Base-by-base conservation (phyloP, 2,797 vertebrate genomes). In the Cottoperca gobio region DNA sequence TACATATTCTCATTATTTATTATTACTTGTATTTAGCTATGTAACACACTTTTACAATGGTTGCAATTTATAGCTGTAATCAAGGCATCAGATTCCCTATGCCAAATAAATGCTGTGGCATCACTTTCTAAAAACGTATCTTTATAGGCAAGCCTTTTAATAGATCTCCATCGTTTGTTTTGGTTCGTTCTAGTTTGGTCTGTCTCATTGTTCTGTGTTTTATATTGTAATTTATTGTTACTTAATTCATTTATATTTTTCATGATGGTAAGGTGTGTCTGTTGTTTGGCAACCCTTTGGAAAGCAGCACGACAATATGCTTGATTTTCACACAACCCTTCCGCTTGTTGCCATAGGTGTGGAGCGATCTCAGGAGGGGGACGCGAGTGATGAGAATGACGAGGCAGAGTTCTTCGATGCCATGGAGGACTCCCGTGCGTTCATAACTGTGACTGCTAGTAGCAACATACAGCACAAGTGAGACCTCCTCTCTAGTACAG, bases 321-420 rank as follows among this genome's bases (percentile, higher is more conserved):
- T 35, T 53, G 21, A 37, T 17, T n/a, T 33, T 61, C 28, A 23
- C 31, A 21, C 39, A 23, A 71, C 8, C 4, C 28, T 6, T 28
- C 35, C 24, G 13, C 5, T 24, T 70, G 52, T 64, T 57, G 37
- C 31, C 5, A 37, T 83, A 95, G 96, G 92, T 79, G 94, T 89
- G 10, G 95, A 93, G 79, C 91, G 91, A 77, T 88, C 94, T 76
- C 92, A 93, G 67, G 96, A 96, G 91, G 96, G 95, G 70, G 97
- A 98, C 50, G 95, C 95, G 74, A 99, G 98, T 89, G 98, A 99
- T 61, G 97, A 99, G 95, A 97, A 99, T 96, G 97, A 99, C 80
- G 97, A 99, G 75, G 96, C 96, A 0, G 97, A 99, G 91, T 99
- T 99, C 86, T 99, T 99, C 1, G 97, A 99, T 43, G 98, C 98